phyloP scores from a whole-genome alignment of 2,113 vertebrate species.

The Mus musculus region GRCm39 chr1:124420501-124421000 shows the following conservation, averaged over 20 bases:
- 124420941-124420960: neutral
- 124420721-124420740: neutral
- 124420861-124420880: neutral
- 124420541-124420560: slow-evolving; percentile 79
- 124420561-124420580: slow-evolving; percentile 76
- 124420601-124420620: slow-evolving; percentile 72
- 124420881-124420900: neutral
- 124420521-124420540: slow-evolving; percentile 73
- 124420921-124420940: neutral
- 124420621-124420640: slow-evolving; percentile 67
- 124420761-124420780: neutral
- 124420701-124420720: slow-evolving; percentile 13
- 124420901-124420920: neutral
- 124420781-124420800: neutral
- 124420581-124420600: slow-evolving; percentile 74
- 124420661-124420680: slow-evolving; percentile 69
- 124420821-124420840: neutral
- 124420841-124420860: neutral
- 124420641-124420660: slow-evolving; percentile 71
- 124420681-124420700: slow-evolving; percentile 73
- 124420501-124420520: slow-evolving; percentile 79
- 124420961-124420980: neutral
- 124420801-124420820: neutral
- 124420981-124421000: neutral
- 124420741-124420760: slow-evolving; percentile 28